A percentile compares a stretch with the other conserved stretches of the same genome.
phyloP scores from a whole-genome alignment of 2,888 invertebrate genomes.

The Cistogaster globosa region DNA sequence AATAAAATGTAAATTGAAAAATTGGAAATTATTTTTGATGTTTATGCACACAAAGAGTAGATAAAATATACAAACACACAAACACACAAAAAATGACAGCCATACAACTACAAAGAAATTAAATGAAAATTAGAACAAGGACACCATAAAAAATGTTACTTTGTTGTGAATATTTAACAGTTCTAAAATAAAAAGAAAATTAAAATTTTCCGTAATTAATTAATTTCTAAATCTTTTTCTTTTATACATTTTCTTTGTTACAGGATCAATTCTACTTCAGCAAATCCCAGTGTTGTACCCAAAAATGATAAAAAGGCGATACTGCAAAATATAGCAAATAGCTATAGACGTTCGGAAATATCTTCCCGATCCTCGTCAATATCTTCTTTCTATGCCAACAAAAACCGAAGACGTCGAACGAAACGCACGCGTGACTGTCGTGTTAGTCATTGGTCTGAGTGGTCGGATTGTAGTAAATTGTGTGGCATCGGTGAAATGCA shows the following conservation, averaged over 20 bases:
- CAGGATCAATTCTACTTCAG: slow-evolving; percentile 77
- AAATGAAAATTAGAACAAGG: slow-evolving; percentile 28
- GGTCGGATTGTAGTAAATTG: slow-evolving; percentile 93
- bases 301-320: slow-evolving; percentile 88
- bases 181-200: neutral
- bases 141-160: neutral
- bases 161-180: slow-evolving; percentile 1
- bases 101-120: neutral
- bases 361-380: slow-evolving; percentile 79
- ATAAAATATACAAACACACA: too few species aligned
- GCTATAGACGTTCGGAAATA: slow-evolving; percentile 83
- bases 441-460: slow-evolving; percentile 92
- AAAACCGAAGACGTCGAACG: slow-evolving; percentile 77
- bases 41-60: slow-evolving; percentile 22
- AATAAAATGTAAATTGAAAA: slow-evolving; percentile 59
- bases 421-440: slow-evolving; percentile 89
- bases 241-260: slow-evolving; percentile 26
- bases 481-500: slow-evolving; percentile 95
- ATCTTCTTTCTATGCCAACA: slow-evolving; percentile 81
- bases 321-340: slow-evolving; percentile 88
- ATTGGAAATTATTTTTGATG: slow-evolving; percentile 64
- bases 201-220: neutral
- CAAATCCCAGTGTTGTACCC: slow-evolving; percentile 76
- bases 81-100: neutral
- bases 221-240: neutral